These are phyloP conservation scores for Muscidifurax raptorellus DNA, from an alignment of 1,140 invertebrate genomes.

Conservation along the genomic window DNA sequence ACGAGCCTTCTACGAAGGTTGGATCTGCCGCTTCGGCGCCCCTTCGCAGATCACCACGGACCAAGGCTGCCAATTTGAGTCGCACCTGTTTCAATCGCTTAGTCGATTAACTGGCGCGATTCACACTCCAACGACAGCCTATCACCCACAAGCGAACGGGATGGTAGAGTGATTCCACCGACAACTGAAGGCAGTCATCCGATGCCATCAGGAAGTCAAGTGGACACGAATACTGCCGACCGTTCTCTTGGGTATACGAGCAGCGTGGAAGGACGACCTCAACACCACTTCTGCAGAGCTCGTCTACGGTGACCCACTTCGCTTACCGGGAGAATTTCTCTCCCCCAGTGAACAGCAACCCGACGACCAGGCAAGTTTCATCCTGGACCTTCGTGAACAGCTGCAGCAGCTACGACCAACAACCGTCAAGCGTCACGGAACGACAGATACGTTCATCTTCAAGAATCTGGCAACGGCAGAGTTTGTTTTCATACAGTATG, in stretches of 20 bases:
- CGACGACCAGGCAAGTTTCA: background rate
- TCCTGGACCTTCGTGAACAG: background rate
- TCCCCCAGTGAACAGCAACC: background rate
- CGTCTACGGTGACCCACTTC: conserved; percentile 58
- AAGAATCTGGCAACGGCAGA: no score
- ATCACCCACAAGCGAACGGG: conserved; percentile 63
- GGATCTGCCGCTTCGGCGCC: conserved; percentile 66
- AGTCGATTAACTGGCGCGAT: no score
- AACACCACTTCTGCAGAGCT: conserved; percentile 55
- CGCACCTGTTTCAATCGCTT: no score
- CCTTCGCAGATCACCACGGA: conserved; percentile 63
- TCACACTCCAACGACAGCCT: conserved; percentile 65
- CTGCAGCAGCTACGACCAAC: background rate
- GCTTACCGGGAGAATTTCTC: conserved; percentile 57
- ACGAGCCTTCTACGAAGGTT: conserved; percentile 56
- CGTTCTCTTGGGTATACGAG: conserved; percentile 2
- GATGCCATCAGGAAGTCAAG: conserved; percentile 16
- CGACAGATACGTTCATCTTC: no score
- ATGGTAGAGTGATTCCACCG: conserved; percentile 58
- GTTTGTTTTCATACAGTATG: background rate
- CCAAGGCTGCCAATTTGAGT: conserved; percentile 59
- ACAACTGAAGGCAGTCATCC: conserved; percentile 57
- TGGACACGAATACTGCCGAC: background rate
- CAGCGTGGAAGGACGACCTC: no score
- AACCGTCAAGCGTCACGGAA: background rate